phyloP scores from a whole-genome alignment of 30 jellyfish, hydroid and myxozoan genomes.

The Clytia hemisphaerica region DNA sequence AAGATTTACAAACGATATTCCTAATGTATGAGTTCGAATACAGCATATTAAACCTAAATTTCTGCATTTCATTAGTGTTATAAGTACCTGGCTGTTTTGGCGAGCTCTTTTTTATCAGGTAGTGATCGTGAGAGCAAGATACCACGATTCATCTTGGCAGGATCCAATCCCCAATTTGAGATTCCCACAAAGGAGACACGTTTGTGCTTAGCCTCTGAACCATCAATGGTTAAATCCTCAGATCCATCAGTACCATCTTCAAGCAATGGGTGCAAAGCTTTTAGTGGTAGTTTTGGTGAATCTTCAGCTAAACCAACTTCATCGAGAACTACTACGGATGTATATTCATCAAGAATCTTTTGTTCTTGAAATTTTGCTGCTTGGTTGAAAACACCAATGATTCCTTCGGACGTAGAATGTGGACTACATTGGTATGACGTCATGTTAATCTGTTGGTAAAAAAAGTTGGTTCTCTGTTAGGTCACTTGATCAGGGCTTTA shows the following conservation, averaged over 20 bases:
- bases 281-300: conserved; percentile 69
- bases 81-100: conserved; percentile 64
- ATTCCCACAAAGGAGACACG: conserved; percentile 70
- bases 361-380: conserved; percentile 73
- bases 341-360: conserved; percentile 46
- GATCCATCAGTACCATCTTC: conserved; percentile 91
- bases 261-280: conserved; percentile 73
- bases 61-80: too few species aligned
- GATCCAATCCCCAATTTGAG: conserved; percentile 72
- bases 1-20: too few species aligned
- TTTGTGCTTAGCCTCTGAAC: conserved; percentile 25
- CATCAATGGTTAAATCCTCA: conserved; percentile 57
- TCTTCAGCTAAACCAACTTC: conserved; percentile 83
- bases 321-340: conserved; percentile 77
- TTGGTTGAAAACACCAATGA: conserved; percentile 46
- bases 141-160: conserved; percentile 76
- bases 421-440: conserved; percentile 84
- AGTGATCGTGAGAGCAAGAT: conserved; percentile 54
- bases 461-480: background rate
- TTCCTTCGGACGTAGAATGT: conserved; percentile 63
- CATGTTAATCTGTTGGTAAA: conserved; percentile 37
- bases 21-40: too few species aligned
- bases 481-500: too few species aligned
- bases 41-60: too few species aligned
- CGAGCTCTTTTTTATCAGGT: conserved; percentile 50